Base-by-base conservation (phyloP, 1,140 invertebrate genomes). In the Bicyclus anynana region DNA sequence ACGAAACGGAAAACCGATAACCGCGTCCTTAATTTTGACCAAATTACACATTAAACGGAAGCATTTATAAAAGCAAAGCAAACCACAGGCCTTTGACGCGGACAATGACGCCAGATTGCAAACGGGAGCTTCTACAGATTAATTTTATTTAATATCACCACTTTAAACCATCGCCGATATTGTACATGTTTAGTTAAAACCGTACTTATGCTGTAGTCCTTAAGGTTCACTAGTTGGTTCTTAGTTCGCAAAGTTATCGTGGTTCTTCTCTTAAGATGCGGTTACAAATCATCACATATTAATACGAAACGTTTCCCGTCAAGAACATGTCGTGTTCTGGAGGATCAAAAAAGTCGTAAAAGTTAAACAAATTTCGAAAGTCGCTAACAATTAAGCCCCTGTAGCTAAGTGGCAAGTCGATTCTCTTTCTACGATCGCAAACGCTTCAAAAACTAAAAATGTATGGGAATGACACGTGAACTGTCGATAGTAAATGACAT, bases 21-120 rank as follows among this genome's bases (percentile, higher is more conserved):
- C 16, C 13, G 16, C 37, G 37, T 38, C 37, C 13, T 38, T 44
- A 21, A 44, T 44, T 44, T 44, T 20, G 6, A 18, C 21, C 13
- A 53, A 53, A 53, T 53, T 53, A 44, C 40, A 53, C 23, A 27
- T 51, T 38, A 27, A 53, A 53, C 38, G 21, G 50, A 53, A 53
- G 48, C 48, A 18, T 38, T 53, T 53, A 21, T 26, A 42, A 53
- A 53, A 9, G 35, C 14, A 53, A 42, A 53, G 50, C 21, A 26
- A 53, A 35, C 50, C 58, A 40, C 59, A 62, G 18, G 1, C 40
- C 16, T 54, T 54, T 56, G 48, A 44, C 10, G 48, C 26, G 10
- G 7, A 54, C 40, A 52, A 61, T 23, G 21, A 54, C 56, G 48
- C 50, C 62, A 64, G 52, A 56, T 64, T 59, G 62, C 62, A 64